Evolutionary conservation across 2,113 vertebrate species (phyloP), one percentile per base, ranked within the genome.

Genomic region (Chlamydotis undulata): DNA sequence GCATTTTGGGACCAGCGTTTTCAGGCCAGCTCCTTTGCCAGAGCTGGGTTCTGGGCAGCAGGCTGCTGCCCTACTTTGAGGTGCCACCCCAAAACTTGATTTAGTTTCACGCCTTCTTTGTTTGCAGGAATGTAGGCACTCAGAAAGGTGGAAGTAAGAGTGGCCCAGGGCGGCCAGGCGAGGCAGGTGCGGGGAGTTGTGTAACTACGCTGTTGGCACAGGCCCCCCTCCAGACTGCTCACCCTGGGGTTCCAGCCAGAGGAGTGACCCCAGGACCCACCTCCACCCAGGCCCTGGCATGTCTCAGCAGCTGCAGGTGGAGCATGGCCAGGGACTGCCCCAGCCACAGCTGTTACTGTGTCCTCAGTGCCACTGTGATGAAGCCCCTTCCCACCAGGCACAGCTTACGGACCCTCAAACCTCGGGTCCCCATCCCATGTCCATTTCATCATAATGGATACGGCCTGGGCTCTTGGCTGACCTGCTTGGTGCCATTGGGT

Each of bases 341-440:
- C 61, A 45, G 47, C 10, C 29, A 9, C 49, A 37, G 67, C 61
- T 47, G 22, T 0, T 56, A 28, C 50, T 31, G 37, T 19, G 24
- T 23, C 53, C 61, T 43, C 70, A 17, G 63, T 10, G 56, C 64
- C 59, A 68, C 39, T 81, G 13, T 0, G 1, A 7, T 35, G 83
- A 60, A 78, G n/a, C 50, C 33, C 57, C 2, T 7, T 43, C 39
- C 19, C 24, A 21, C 19, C 41, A 39, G 68, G 37, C 59, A 60
- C 17, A 45, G 59, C 29, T 55, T 19, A 9, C 3, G 2, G 2
- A 23, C 22, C 49, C 49, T 10, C 68, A 28, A 10, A 26, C 22
- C 41, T n/a, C 50, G 1, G 0, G 0, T 25, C 29, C 43, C 22
- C 43, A 4, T 24, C 49, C 25, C 35, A 14, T 0, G 0, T 35